phyloP scores from a whole-genome alignment of 2,888 invertebrate genomes.

The Cetonia aurata region DNA sequence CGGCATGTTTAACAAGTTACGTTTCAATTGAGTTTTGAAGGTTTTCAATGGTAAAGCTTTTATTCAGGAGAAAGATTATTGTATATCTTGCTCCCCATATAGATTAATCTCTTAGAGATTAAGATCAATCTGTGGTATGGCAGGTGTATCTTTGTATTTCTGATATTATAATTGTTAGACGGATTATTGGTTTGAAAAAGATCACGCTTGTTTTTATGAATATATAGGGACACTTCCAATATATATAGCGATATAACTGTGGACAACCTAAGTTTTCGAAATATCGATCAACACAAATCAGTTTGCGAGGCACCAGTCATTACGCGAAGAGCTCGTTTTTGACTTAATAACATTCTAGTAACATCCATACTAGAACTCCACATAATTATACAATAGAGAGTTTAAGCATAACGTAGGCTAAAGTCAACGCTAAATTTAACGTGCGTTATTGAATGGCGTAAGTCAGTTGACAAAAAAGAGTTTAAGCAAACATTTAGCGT shows the following conservation, averaged over 20 bases:
- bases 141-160: slow-evolving; percentile 9
- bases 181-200: slow-evolving; percentile 11
- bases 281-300: neutral
- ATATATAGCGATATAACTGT: neutral
- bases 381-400: too few relatives aligned
- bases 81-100: neutral
- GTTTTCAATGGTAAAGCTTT: too few relatives aligned
- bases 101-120: neutral
- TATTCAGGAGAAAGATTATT: too few relatives aligned
- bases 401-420: too few relatives aligned
- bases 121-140: neutral
- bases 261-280: neutral
- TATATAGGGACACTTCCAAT: neutral
- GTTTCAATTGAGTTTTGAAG: too few relatives aligned
- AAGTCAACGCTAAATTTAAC: too few relatives aligned
- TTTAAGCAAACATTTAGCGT: too few relatives aligned
- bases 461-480: too few relatives aligned
- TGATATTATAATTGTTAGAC: neutral
- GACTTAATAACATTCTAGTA: too few relatives aligned
- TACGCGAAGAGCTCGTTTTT: neutral
- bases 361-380: too few relatives aligned
- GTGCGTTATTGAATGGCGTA: too few relatives aligned
- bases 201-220: neutral
- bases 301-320: neutral
- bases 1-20: too few relatives aligned